Base-by-base conservation (phyloP, 1,140 invertebrate species). In the Armadillidium nasatum region DNA sequence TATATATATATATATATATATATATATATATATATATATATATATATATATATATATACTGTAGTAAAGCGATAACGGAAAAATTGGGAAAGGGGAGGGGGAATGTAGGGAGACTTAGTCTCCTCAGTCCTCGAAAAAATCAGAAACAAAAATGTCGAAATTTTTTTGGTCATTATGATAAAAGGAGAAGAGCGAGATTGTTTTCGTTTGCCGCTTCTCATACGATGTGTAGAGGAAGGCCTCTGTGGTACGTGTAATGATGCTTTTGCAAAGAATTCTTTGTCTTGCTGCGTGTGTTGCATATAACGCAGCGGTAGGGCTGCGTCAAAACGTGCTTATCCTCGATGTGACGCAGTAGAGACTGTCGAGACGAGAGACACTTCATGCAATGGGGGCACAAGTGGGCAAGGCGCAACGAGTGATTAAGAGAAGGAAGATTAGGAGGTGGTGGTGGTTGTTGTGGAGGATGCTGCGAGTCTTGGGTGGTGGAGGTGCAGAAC, bases 281-380 rank as follows among this genome's bases (percentile, higher is more conserved):
- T 43, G 83, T 84, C 73, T 83, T 81, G 78, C 83, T 84, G 67
- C 79, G 80, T 43, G 81, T 82, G 68, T 82, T 81, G 75, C 83
- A 84, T 50, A 83, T 82, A 50, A 76, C 78, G 73, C 83, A 84
- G 75, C 83, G 83, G 78, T 82, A 84, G 66, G 83, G 82, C 77
- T 84, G 82, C 19, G 82, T 83, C 70, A 83, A 82, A 67, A 80
- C 80, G 76, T 87, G 87, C 33, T 86, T 87, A 80, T 88, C 87
- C 19, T 87, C 84, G 80, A 88, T 83, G 78, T 88, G 87, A 73
- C 87, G 85, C 81, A 87, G 86, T 4, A 87, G 81, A 44, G 86
- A 87, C 86, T 87, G 87, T 10, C 85, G 85, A 10, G 87, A 83
- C 0, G 86, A 87, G 78, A 88, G 87, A 23, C 83, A 85, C 81